Conservation (phyloP, 2,888 invertebrate species). For the Nudaria mundana region DNA sequence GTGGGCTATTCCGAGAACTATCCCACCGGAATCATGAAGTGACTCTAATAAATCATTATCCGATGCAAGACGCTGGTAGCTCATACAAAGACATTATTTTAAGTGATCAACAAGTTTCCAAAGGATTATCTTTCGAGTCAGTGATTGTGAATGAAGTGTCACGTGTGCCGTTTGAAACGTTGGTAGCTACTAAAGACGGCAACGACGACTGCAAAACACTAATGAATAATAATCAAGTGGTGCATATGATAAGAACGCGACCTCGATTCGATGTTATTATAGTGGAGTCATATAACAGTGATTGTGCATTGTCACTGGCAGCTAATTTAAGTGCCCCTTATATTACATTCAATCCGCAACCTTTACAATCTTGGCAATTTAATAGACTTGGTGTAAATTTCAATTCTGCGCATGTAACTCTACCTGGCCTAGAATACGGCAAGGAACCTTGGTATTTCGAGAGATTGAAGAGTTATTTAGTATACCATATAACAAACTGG, state of each 20-base stretch:
- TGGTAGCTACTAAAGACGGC: slow-evolving; percentile 71
- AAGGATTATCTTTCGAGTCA: slow-evolving; percentile 71
- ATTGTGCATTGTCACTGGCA: slow-evolving; percentile 86
- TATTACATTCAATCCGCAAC: slow-evolving; percentile 80
- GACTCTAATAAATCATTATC: slow-evolving; percentile 77
- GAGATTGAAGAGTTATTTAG: slow-evolving; percentile 60
- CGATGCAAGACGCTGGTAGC: slow-evolving; percentile 63
- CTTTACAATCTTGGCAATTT: slow-evolving; percentile 78
- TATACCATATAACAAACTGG: slow-evolving; percentile 69
- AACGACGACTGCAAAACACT: slow-evolving; percentile 74
- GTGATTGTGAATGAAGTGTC: slow-evolving; percentile 71
- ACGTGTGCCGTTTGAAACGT: slow-evolving; percentile 71
- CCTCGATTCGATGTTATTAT: slow-evolving; percentile 85
- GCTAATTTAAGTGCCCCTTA: slow-evolving; percentile 84
- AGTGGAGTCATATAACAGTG: slow-evolving; percentile 87
- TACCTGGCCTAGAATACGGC: slow-evolving; percentile 66
- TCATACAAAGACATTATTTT: slow-evolving; percentile 80
- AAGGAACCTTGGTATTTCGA: slow-evolving; percentile 72
- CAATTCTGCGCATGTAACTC: slow-evolving; percentile 75
- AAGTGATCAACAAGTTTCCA: slow-evolving; percentile 60
- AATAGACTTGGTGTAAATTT: slow-evolving; percentile 73
- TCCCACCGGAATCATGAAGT: slow-evolving; percentile 77
- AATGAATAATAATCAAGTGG: slow-evolving; percentile 74
- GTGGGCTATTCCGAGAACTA: slow-evolving; percentile 71
- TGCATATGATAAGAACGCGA: slow-evolving; percentile 72